Base-by-base conservation (phyloP, 53 echinoderm and acorn worm genomes). In the Echinometra lucunter region DNA sequence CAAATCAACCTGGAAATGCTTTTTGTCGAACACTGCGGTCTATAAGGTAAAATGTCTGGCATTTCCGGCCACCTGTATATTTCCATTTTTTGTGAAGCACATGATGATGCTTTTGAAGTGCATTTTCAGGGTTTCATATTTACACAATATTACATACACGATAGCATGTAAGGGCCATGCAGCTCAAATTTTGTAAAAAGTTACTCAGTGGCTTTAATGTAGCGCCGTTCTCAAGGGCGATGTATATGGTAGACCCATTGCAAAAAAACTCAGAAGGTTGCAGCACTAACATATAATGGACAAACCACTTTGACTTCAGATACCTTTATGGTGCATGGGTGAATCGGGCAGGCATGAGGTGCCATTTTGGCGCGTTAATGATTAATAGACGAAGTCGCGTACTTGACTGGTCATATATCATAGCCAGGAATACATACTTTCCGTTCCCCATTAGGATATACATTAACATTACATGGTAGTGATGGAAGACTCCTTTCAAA, bases 301-400 rank as follows among this genome's bases (percentile, higher is more conserved):
- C 28, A 13, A 27, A 28, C 35, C 85, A 83, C 47, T 83, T 80
- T 42, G 80, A 19, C 12, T 40, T 38, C 40, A 1, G 3, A 45
- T 47, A 82, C 27, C 23, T 45, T 27, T 45, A 23, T 49, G 47
- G 49, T 49, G 21, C 85, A 38, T 21, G 89, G 89, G 57, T 38
- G 60, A 60, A 13, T 89, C 57, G 34, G 15, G 58, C 60, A 69
- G 67, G 58, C 60, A 69, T 44, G 72, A 91, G 91, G 91, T 91
- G 70, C 69, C 91, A 69, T 66, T 67, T 91, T 45, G 91, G 91
- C 70, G 91, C 91, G 91, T 91, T 69, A 91, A 91, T 91, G 91
- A 91, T 91, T 91, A 91, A 91, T 91, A 91, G 91, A 91, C 70
- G 72, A 91, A 91, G 91, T 66, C 91, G 21, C 91, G 91, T 63